Percentiles rank a stretch among this genome's conserved stretches.
phyloP scores from a whole-genome alignment of 2,113 vertebrate genomes.

The Zingel zingel region DNA sequence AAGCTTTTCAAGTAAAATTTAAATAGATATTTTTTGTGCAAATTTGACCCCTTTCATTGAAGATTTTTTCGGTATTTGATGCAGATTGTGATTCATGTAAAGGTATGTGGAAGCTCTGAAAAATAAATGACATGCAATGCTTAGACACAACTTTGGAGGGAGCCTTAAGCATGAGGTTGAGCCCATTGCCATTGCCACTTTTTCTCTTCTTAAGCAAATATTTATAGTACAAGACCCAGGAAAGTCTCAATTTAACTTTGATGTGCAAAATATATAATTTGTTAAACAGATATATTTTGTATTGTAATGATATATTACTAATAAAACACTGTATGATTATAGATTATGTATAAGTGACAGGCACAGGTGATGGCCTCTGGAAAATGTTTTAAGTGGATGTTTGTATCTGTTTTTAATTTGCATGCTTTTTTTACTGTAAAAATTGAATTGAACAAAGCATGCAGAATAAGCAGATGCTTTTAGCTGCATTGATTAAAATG shows the following conservation, averaged over 20 bases:
- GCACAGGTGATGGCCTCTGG: background rate
- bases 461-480: constrained; percentile 13
- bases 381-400: background rate
- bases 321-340: background rate
- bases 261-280: background rate
- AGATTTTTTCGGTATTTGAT: background rate
- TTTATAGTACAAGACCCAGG: background rate
- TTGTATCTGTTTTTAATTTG: background rate
- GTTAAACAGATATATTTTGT: background rate
- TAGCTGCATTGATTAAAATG: constrained; percentile 8
- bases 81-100: background rate
- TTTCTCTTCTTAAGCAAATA: constrained; percentile 14
- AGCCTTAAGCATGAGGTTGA: constrained; percentile 69
- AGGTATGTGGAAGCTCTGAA: background rate
- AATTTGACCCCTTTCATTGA: background rate
- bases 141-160: constrained; percentile 76
- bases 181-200: background rate
- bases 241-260: background rate
- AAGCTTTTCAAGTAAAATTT: background rate
- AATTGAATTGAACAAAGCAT: background rate
- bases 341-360: background rate
- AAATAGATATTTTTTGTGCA: background rate
- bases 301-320: background rate
- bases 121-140: constrained; percentile 71
- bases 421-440: background rate